phyloP scores from a whole-genome alignment of 2,888 invertebrate species.

The Drosophila prostipennis region DNA sequence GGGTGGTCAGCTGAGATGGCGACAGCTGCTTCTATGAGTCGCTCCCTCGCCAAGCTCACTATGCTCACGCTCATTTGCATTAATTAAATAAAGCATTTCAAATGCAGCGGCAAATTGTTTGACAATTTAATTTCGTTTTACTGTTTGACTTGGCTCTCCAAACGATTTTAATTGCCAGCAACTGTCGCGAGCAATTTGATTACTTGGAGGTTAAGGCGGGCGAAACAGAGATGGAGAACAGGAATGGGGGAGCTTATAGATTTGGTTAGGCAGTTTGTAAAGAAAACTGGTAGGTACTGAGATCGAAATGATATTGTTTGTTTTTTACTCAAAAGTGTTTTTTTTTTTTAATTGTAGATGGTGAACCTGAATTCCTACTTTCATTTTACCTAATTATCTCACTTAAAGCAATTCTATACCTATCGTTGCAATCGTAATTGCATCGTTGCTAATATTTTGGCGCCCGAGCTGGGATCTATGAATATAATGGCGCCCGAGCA shows the following conservation, averaged over 20 bases:
- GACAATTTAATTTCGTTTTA: conserved; percentile 71
- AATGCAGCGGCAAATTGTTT: conserved; percentile 67
- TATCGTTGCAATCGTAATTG: too few species aligned
- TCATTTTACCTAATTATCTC: too few species aligned
- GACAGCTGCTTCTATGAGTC: conserved; percentile 42
- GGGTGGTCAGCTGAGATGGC: conserved; percentile 42
- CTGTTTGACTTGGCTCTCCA: conserved; percentile 40
- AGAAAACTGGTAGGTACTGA: not conserved
- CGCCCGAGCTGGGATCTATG: not conserved
- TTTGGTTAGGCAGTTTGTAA: not conserved
- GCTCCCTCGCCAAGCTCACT: conserved; percentile 4
- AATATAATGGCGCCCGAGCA: not conserved
- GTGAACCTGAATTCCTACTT: too few species aligned
- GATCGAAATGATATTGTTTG: too few species aligned
- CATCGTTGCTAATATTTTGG: not conserved
- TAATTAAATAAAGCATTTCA: conserved; percentile 72
- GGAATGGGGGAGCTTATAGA: not conserved
- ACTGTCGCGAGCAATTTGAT: conserved; percentile 27
- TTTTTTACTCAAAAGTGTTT: too few species aligned
- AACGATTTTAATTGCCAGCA: conserved; percentile 63
- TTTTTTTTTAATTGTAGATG: too few species aligned
- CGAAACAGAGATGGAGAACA: too few species aligned
- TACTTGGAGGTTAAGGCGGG: conserved; percentile 21
- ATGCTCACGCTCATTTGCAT: conserved; percentile 58
- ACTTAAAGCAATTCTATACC: too few species aligned